Evolutionary conservation across 1,140 invertebrate species (phyloP), one percentile per base, ranked within the genome.

Genomic region (Ceratina calcarata): DNA sequence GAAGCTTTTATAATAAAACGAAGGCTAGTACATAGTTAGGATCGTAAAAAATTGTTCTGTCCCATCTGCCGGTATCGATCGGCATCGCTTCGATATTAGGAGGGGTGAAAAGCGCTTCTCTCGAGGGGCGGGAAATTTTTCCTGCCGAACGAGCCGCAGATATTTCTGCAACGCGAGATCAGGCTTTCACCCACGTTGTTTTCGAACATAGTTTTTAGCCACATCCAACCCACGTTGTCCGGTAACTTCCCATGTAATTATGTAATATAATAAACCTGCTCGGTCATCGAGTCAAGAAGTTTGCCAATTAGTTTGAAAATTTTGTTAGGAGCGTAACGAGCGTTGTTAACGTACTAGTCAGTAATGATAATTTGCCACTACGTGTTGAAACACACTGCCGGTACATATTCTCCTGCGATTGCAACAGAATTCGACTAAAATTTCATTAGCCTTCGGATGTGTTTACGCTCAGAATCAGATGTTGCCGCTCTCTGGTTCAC

Each of bases 51-150:
- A 77, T 64, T 71, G 58, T 72, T 78, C 76, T 64, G 75, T 78
- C 58, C 75, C 76, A 72, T 78, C 68, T 78, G 76, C 76, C 37
- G 13, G 7, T 78, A 78, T 78, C 76, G 76, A 78, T 78, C 76
- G 76, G 7, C 12, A 20, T 18, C 27, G 53, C 58, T n/a, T 27
- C 68, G 68, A 64, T 78, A 58, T 32, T 27, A 32, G 16, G 58
- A n/a, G 68, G 76, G 45, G 24, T 27, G 66, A 67, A 53, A 62
- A 70, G 45, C 27, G 49, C 53, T 78, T 55, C 76, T 16, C 16
- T 3, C n/a, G 45, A 55, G 49, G 68, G 69, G 51, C 32, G 67
- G n/a, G 61, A 80, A 80, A 61, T 45, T 24, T 64, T 70, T 16
- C 20, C 16, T 76, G 57, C 32, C 0, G 18, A 4, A 27, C 16